Base-by-base conservation (phyloP, 1,140 invertebrate genomes). In the Hyphantria cunea region DNA sequence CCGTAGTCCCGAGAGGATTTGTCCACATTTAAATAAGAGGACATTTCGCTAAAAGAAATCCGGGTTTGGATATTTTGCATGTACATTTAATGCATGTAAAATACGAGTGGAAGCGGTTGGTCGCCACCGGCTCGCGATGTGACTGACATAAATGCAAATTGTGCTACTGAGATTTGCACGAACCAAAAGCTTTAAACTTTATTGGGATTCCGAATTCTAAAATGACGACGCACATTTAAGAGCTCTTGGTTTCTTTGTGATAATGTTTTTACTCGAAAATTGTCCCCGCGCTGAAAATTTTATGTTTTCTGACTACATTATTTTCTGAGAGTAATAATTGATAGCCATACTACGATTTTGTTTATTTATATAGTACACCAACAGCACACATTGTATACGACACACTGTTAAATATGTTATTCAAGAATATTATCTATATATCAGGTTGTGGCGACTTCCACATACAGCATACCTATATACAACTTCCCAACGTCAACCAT, bases 111-210 rank as follows among this genome's bases (percentile, higher is more conserved):
- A 49, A 25, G 5, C 9, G 15, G 45, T 37, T 12, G 15, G 45
- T 37, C 42, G 55, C 32, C 15, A 37, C 34, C n/a, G 55, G 45
- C 31, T 59, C 34, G 47, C 8, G 55, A 49, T 59, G 45, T 59
- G 55, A 49, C 34, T 49, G 45, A 49, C 33, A 48, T 49, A 59
- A 59, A 59, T 59, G 42, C 42, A 59, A 59, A 49, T 59, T 37
- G 32, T 8, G 47, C 15, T 13, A 37, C 44, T 13, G 15, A 49
- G 34, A 39, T 59, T 59, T 59, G 49, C 49, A 49, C 33, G 1
- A 15, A n/a, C 41, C 7, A 25, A 31, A 55, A 47, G 42, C n/a
- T 45, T 47, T 31, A 31, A 31, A 13, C 13, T 34, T 56, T 56
- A 45, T 47, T 47, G 53, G 45, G 31, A 47, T 56, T 56, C 3